Percentiles rank a stretch among this genome's conserved stretches.
Evolutionary conservation across 2,797 vertebrate species (phyloP).

Genomic region (Xiphophorus birchmanni): DNA sequence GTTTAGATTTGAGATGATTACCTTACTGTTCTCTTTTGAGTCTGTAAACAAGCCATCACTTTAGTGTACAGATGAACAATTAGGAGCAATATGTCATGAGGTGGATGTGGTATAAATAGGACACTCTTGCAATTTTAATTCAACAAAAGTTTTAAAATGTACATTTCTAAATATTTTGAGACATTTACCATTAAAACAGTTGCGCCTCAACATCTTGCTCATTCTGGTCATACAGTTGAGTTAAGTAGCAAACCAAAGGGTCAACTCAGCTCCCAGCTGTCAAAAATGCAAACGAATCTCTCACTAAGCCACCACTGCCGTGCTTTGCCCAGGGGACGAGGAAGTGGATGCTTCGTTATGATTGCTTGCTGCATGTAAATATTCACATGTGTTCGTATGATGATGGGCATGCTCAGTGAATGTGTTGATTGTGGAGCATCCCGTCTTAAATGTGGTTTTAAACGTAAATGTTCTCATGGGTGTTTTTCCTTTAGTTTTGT

Average conservation of each 20-base stretch:
- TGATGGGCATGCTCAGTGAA: slow-evolving; percentile 13
- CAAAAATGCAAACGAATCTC: slow-evolving; percentile 8
- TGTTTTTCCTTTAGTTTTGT: slow-evolving; percentile 35
- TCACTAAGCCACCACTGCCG: slow-evolving; percentile 55
- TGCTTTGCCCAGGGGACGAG: slow-evolving; percentile 47
- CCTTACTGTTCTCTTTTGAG: neutral
- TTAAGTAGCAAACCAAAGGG: neutral
- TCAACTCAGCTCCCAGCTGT: slow-evolving; percentile 45
- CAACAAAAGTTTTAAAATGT: neutral
- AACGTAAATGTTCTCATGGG: slow-evolving; percentile 31
- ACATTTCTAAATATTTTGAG: neutral
- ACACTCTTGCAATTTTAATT: neutral
- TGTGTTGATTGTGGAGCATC: slow-evolving; percentile 25
- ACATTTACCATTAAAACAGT: neutral
- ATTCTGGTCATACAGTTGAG: neutral
- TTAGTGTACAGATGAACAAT: neutral
- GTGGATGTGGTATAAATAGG: neutral
- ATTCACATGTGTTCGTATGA: slow-evolving; percentile 28
- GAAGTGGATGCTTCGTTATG: slow-evolving; percentile 19
- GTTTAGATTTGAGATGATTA: neutral
- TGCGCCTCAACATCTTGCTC: neutral
- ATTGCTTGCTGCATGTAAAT: slow-evolving; percentile 61
- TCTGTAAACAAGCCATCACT: neutral
- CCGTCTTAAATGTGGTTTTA: neutral
- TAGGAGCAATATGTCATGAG: neutral